Percentiles rank a stretch among this genome's conserved stretches.
These are phyloP conservation scores for Cygnus buccinator DNA, from an alignment of 2,113 vertebrate species.

Conservation along the genomic window DNA sequence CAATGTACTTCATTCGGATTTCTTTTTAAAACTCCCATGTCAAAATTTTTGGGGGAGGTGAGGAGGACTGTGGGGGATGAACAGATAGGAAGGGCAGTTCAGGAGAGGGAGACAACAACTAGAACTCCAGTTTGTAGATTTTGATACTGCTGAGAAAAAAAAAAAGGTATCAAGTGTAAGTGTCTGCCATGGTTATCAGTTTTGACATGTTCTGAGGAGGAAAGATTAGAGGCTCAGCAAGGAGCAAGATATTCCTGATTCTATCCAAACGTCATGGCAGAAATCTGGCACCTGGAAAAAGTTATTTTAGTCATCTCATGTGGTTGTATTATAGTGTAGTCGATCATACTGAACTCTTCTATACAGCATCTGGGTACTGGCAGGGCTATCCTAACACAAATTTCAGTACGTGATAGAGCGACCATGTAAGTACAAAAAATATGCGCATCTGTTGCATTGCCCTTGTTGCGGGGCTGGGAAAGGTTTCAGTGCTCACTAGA, in stretches of 20 bases:
- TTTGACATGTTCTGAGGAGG: conserved; percentile 57
- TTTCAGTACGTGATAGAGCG: background rate
- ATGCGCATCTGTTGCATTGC: background rate
- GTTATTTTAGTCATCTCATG: conserved; percentile 1
- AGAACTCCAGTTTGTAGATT: conserved; percentile 3
- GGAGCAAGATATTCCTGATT: conserved; percentile 17
- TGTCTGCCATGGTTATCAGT: conserved; percentile 36
- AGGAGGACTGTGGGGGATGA: conserved; percentile 59
- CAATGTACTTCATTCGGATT: conserved; percentile 40
- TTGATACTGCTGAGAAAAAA: conserved; percentile 5
- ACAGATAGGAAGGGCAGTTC: conserved; percentile 36
- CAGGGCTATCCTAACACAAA: background rate
- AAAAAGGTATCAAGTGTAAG: conserved; percentile 30
- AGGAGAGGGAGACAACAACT: conserved; percentile 22
- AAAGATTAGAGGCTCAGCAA: conserved; percentile 39
- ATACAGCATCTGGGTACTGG: background rate
- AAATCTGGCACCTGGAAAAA: conserved; percentile 57
- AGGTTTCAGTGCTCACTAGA: background rate
- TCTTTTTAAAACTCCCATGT: conserved; percentile 59
- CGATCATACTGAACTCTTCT: background rate
- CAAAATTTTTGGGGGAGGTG: conserved; percentile 54
- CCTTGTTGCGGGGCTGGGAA: background rate
- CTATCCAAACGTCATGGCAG: conserved; percentile 18
- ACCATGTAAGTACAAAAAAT: background rate
- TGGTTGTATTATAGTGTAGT: conserved; percentile 5